A percentile compares a stretch with the other conserved stretches of the same genome.
Evolutionary conservation across 2,113 vertebrate genomes (phyloP).

Genomic region (Siniperca knerii): DNA sequence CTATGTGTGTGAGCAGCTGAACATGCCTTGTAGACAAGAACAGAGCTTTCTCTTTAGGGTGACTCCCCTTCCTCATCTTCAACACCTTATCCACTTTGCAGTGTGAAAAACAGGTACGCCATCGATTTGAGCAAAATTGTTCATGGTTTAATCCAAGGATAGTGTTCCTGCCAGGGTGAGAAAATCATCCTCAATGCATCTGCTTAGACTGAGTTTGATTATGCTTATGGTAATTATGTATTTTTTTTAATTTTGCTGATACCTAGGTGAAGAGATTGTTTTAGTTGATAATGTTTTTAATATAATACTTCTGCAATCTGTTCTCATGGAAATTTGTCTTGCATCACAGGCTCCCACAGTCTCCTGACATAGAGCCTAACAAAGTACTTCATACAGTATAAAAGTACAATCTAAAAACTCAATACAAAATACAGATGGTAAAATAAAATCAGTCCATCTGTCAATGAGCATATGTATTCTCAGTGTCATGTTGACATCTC

Average conservation of each 20-base stretch:
- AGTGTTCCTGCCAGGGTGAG: neutral
- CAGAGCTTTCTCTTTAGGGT: conserved; percentile 11
- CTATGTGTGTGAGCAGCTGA: conserved; percentile 36
- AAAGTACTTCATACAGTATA: neutral
- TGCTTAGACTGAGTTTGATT: neutral
- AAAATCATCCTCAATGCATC: neutral
- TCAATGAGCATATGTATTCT: neutral
- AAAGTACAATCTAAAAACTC: neutral
- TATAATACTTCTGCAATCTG: neutral
- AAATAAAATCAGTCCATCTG: neutral
- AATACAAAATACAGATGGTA: neutral
- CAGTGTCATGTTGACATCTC: neutral
- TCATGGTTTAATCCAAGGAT: conserved; percentile 33
- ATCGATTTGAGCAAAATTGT: conserved; percentile 7
- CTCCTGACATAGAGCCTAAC: neutral
- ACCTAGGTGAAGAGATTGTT: neutral
- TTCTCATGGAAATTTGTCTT: neutral
- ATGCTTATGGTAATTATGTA: neutral
- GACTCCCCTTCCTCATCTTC: conserved; percentile 30
- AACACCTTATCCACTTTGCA: neutral
- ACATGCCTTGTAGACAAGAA: conserved; percentile 27
- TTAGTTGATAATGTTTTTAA: neutral
- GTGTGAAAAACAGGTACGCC: neutral
- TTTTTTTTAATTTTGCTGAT: neutral
- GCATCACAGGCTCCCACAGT: neutral